Conservation (phyloP, 2,797 vertebrate species). For the Nyctalus aviator region DNA sequence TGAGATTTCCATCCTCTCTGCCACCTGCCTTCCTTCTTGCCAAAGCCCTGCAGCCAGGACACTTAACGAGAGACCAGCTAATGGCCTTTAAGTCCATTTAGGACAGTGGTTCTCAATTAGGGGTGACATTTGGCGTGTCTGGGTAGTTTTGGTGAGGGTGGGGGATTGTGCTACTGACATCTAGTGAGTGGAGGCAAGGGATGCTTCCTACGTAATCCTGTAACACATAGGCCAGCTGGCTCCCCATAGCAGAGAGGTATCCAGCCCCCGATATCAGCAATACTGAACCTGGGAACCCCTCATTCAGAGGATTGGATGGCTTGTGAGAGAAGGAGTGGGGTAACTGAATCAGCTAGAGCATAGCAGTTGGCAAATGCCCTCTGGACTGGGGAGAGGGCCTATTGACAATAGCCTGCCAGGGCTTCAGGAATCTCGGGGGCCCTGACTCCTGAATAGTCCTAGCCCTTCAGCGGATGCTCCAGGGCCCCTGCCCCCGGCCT, state of each 20-base stretch:
- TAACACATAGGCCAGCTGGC: neutral
- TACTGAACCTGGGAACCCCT: neutral
- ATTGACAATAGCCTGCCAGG: neutral
- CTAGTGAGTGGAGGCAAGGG: slow-evolving; percentile 55
- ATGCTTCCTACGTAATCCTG: neutral
- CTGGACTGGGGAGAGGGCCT: neutral
- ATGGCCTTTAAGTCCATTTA: neutral
- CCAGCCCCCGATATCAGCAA: neutral
- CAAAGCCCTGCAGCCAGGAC: neutral
- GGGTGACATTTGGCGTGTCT: neutral
- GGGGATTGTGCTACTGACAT: slow-evolving; percentile 40
- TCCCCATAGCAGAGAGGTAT: too few relatives aligned
- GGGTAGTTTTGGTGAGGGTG: neutral
- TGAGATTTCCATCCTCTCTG: neutral
- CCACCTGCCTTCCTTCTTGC: neutral
- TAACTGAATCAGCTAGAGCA: neutral
- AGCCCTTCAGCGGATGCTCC: neutral
- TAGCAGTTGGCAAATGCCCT: neutral
- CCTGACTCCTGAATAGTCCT: neutral
- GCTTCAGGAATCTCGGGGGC: neutral
- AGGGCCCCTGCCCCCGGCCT: neutral
- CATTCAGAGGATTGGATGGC: neutral
- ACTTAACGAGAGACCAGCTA: neutral
- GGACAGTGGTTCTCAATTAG: neutral
- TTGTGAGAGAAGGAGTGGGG: neutral